Base-by-base conservation (phyloP, 2,888 invertebrate genomes). In the Dexiosoma caninum region DNA sequence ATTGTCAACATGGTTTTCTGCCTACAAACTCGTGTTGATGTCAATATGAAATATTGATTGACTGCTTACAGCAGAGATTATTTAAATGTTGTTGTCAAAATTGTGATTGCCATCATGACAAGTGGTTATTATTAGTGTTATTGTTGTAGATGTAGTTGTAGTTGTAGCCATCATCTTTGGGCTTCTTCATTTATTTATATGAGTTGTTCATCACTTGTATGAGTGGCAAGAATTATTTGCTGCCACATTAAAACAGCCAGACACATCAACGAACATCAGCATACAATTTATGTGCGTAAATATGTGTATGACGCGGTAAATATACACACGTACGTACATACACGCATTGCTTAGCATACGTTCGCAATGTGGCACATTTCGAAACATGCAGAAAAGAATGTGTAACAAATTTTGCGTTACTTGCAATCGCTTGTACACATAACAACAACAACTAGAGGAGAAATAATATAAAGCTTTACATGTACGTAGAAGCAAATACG, bases 141-240 rank as follows among this genome's bases (percentile, higher is more conserved):
- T 10, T 60, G 19, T 49, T 27, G 16, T n/a, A n/a, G n/a, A n/a
- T n/a, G n/a, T n/a, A n/a, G n/a, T 9, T 70, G 32, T 32, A 14
- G 12, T 53, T 55, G 71, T 66, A 23, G 14, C n/a, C 37, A 37
- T 51, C 64, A n/a, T 64, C 51, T 64, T 66, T 66, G 35, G 27
- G 19, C 51, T 74, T 62, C 53, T 67, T 67, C 66, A 46, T 62
- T 77, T 62, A 44, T 76, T 66, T 72, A 69, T 57, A 53, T 76
- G 32, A 72, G 21, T 60, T 67, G 51, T 81, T 78, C 70, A 51
- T 75, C 81, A 78, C 81, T 78, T 82, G 81, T 82, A 67, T 55
- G 75, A 82, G 64, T 78, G 81, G 83, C 84, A 84, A 83, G 37
- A 35, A 53, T 35, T 44, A 30, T 44, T 62, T 32, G 42, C 44